phyloP scores from a whole-genome alignment of 2,113 vertebrate species.

The Solea solea region DNA sequence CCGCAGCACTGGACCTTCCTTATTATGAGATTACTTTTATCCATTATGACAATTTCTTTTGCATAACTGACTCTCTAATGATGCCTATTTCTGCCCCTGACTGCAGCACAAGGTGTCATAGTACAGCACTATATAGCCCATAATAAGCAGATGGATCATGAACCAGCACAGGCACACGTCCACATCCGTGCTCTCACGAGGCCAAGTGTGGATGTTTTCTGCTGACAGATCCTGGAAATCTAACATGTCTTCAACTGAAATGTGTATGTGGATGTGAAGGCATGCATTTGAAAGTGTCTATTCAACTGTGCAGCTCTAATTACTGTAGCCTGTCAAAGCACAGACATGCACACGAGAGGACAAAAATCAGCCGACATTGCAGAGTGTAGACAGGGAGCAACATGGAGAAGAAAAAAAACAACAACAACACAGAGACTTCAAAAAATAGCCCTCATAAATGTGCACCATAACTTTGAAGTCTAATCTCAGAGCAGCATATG shows the following conservation, averaged over 20 bases:
- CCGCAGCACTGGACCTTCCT: too few species aligned
- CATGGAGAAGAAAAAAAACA: not conserved
- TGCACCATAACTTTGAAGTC: not conserved
- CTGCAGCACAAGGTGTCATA: constrained; percentile 27
- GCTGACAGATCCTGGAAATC: constrained; percentile 56
- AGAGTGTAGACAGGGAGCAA: constrained; percentile 9
- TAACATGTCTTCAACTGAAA: constrained; percentile 47
- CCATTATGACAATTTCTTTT: too few species aligned
- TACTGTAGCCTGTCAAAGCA: constrained; percentile 24
- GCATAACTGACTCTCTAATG: constrained; percentile 31
- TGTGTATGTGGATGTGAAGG: constrained; percentile 1
- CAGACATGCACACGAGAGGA: constrained; percentile 20
- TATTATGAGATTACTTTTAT: not conserved
- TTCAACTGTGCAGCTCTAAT: constrained; percentile 41
- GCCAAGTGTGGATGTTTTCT: constrained; percentile 37
- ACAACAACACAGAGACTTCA: not conserved
- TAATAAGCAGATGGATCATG: constrained; percentile 43
- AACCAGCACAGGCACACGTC: constrained; percentile 22
- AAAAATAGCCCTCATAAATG: not conserved
- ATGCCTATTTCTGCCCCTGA: constrained; percentile 13
- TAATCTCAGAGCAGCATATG: not conserved
- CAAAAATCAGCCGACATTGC: constrained; percentile 27
- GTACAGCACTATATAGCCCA: constrained; percentile 2
- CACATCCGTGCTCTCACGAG: constrained; percentile 36
- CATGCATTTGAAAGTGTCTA: constrained; percentile 9